Base-by-base conservation (phyloP, 2,113 vertebrate species). In the Nymphicus hollandicus region DNA sequence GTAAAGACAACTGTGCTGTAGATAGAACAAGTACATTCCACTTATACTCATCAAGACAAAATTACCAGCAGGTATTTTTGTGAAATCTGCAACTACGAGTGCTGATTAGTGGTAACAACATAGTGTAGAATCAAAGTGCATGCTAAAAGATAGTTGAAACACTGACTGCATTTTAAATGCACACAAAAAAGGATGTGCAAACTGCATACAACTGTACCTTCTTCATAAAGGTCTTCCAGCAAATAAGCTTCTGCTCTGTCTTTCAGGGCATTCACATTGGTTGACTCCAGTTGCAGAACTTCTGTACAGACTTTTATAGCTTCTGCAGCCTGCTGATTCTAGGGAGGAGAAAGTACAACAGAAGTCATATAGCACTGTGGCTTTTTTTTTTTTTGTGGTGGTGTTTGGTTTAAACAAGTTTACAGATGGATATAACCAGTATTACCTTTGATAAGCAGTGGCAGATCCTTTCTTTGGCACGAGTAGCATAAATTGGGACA, bases 381-480 rank as follows among this genome's bases (percentile, higher is more conserved):
- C 18, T 33, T 33, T 25, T 44, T 35, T 37, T n/a, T 61, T n/a
- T 58, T 37, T 39, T 11, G 24, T 76, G 13, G 11, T 33, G 41
- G 43, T 18, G 25, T 28, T 69, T 70, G 13, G 49, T 50, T 87
- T 71, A 3, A 60, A 68, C 31, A 68, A 27, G 44, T 78, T 18
- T 61, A 80, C 65, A 90, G 55, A 66, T 13, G 1, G 43, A 79
- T 15, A 43, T 15, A 44, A 77, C 41, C 23, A 46, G 68, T 91
- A 78, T 97, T 97, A 99, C 99, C 98, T 99, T 99, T 19, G 98
- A 98, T 50, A 99, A 98, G 29, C 99, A 99, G 84, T 99, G 99
- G 90, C 99, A 99, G 89, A 99, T 99, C 74, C 99, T 98, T 96
- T 99, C 98, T 96, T 99, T 99, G 88, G 99, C 99, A 49, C 98